Percentiles rank a stretch among this genome's conserved stretches.
Conservation (phyloP, 2,113 vertebrate genomes). For the Micromys minutus region DNA sequence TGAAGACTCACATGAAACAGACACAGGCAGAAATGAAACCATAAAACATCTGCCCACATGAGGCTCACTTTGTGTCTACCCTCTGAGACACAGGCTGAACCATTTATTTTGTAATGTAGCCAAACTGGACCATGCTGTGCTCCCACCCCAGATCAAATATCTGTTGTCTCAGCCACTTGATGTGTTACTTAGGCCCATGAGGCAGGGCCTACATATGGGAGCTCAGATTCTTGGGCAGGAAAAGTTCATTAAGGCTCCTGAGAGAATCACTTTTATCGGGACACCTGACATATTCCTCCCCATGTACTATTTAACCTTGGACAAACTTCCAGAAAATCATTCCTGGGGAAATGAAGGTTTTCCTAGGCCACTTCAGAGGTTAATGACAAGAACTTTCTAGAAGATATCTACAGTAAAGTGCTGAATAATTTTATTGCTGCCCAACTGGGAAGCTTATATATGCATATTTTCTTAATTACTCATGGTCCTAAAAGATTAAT, state of each 20-base stretch:
- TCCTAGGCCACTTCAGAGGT: background rate
- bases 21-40: background rate
- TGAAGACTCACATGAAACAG: background rate
- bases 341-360: background rate
- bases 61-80: background rate
- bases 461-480: constrained; percentile 51
- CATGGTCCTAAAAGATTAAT: background rate
- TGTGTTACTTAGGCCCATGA: background rate
- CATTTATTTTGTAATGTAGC: background rate
- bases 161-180: background rate
- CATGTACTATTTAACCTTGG: background rate
- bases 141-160: background rate
- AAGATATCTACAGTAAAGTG: background rate
- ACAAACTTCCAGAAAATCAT: background rate
- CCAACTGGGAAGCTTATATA: background rate
- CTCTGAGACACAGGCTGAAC: background rate
- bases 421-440: constrained; percentile 32
- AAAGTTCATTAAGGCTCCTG: background rate
- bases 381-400: constrained; percentile 46
- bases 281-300: background rate
- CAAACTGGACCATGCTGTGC: background rate
- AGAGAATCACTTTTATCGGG: background rate
- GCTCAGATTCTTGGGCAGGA: background rate
- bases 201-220: background rate
- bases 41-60: background rate